Evolutionary conservation across 2,113 vertebrate species (phyloP).

Genomic region (Catagonus wagneri): DNA sequence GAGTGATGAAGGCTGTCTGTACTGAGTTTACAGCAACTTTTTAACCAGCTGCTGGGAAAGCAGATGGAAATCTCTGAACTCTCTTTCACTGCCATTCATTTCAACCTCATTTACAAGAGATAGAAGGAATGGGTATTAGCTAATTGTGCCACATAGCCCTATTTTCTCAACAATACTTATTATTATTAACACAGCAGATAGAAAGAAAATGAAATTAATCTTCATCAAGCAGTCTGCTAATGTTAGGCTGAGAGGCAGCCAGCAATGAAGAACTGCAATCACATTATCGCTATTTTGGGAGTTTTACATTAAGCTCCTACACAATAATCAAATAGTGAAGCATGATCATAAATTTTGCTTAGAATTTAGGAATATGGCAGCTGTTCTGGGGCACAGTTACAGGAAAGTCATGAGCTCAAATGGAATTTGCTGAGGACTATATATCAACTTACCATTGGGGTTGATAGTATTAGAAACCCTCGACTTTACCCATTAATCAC

Average conservation of each 20-base stretch:
- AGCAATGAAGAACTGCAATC: constrained; percentile 48
- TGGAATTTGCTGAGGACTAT: constrained; percentile 64
- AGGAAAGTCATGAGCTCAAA: constrained; percentile 63
- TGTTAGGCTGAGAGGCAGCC: constrained; percentile 41
- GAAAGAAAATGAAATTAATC: constrained; percentile 68
- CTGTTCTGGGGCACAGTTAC: constrained; percentile 30
- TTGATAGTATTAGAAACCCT: constrained; percentile 27
- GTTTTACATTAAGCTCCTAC: constrained; percentile 68
- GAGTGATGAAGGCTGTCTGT: not conserved
- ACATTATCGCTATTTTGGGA: constrained; percentile 44
- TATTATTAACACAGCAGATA: constrained; percentile 59
- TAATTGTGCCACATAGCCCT: constrained; percentile 60
- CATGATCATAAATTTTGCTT: constrained; percentile 65
- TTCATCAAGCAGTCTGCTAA: constrained; percentile 38
- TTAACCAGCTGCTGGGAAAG: constrained; percentile 13
- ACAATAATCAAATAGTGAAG: constrained; percentile 63
- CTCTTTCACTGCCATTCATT: constrained; percentile 60
- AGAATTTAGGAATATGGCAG: constrained; percentile 51
- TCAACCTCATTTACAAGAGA: constrained; percentile 59
- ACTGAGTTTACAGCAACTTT: not conserved
- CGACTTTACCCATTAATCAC: constrained; percentile 70
- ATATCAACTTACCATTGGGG: constrained; percentile 65
- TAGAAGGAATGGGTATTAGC: constrained; percentile 32
- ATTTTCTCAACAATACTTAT: constrained; percentile 62
- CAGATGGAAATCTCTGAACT: constrained; percentile 30